Conservation (phyloP, 2,113 vertebrate species). For the Pagrus major region DNA sequence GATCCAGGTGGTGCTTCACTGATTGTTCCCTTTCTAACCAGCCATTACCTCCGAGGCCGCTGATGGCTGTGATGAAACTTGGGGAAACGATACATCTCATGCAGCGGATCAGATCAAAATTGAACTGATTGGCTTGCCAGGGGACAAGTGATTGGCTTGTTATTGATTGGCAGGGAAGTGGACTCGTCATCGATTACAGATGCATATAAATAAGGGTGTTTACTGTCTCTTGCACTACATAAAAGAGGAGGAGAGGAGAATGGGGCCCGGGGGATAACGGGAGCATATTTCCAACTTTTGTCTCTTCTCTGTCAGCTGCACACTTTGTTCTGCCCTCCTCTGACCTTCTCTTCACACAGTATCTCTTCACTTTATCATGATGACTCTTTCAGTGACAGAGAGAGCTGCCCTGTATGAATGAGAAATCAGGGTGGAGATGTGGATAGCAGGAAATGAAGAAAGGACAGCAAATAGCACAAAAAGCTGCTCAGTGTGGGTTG, state of each 20-base stretch:
- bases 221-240: not conserved
- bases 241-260: slow-evolving; percentile 3
- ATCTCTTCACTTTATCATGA: not conserved
- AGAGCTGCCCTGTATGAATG: not conserved
- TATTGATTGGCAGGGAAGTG: slow-evolving; percentile 7
- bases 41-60: not conserved
- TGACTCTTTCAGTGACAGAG: not conserved
- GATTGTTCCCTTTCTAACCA: not conserved
- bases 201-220: not conserved
- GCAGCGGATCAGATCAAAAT: not conserved
- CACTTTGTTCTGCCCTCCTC: not conserved
- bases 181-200: not conserved
- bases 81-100: not conserved
- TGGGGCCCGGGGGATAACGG: slow-evolving; percentile 8
- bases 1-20: not conserved
- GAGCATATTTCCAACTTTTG: not conserved
- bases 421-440: not conserved
- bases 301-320: slow-evolving; percentile 1
- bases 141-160: not conserved
- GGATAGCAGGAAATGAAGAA: not conserved
- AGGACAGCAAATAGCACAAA: not conserved
- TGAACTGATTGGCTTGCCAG: slow-evolving; percentile 3
- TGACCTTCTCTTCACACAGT: not conserved
- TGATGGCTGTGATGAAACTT: not conserved
- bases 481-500: not conserved